phyloP scores from a whole-genome alignment of 2,888 invertebrate species.

The Dicyrtoma fusca region DNA sequence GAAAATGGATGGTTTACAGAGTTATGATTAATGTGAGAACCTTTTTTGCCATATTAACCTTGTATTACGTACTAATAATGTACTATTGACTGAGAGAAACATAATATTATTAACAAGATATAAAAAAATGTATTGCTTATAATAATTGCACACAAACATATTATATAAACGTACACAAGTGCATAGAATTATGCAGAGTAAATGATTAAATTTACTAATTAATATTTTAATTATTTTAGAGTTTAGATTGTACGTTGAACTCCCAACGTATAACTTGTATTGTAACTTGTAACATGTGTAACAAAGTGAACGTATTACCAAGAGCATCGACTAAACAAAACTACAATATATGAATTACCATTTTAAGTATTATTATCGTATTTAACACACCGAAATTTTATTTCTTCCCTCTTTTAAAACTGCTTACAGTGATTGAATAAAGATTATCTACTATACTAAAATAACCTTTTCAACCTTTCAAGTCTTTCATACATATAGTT shows the following conservation, averaged over 20 bases:
- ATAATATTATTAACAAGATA: constrained; percentile 10
- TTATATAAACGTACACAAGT: not conserved
- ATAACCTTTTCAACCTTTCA: too few species aligned
- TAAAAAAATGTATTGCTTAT: constrained; percentile 18
- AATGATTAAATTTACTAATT: not conserved
- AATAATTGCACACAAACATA: constrained; percentile 24
- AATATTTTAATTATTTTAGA: not conserved
- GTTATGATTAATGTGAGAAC: not conserved
- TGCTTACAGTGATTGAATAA: too few species aligned
- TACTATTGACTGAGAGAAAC: constrained; percentile 27
- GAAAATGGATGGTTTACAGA: not conserved
- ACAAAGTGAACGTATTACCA: not conserved
- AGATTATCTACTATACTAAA: too few species aligned
- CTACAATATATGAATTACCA: too few species aligned
- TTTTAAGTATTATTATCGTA: too few species aligned
- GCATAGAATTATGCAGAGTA: too few species aligned
- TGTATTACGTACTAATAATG: constrained; percentile 9
- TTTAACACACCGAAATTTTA: too few species aligned
- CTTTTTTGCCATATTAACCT: constrained; percentile 9
- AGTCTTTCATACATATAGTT: too few species aligned
- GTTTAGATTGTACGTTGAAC: not conserved
- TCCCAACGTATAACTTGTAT: too few species aligned
- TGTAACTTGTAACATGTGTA: not conserved
- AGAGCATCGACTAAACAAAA: too few species aligned
- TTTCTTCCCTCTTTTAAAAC: too few species aligned